Conservation (phyloP, 2,113 vertebrate genomes). For the Notarius lentiginosus region DNA sequence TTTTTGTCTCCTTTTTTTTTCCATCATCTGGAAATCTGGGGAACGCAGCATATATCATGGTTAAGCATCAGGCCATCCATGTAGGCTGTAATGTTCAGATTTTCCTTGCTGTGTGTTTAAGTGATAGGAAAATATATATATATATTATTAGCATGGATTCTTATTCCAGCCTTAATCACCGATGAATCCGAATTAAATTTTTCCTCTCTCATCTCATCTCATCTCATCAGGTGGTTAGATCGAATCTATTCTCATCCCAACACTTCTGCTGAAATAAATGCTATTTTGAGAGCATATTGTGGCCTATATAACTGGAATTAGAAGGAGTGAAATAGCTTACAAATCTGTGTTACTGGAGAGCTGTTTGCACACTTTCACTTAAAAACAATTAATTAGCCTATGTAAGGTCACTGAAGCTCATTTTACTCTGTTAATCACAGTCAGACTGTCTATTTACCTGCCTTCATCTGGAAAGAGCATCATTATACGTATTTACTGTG, state of each 20-base stretch:
- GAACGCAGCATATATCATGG: slow-evolving; percentile 12
- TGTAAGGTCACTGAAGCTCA: slow-evolving; percentile 34
- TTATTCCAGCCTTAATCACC: neutral
- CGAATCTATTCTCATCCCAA: slow-evolving; percentile 77
- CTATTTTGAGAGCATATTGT: slow-evolving; percentile 79
- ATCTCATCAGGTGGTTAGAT: slow-evolving; percentile 61
- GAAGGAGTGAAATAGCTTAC: neutral
- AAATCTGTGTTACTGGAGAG: neutral
- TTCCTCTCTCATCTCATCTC: neutral
- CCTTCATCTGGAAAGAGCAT: slow-evolving; percentile 34
- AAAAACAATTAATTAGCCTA: slow-evolving; percentile 33
- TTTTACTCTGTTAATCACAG: slow-evolving; percentile 32
- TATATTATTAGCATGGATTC: neutral
- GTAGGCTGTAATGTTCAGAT: neutral
- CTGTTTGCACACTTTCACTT: slow-evolving; percentile 15
- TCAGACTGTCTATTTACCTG: slow-evolving; percentile 32
- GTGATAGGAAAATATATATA: too few species aligned
- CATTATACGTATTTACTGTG: slow-evolving; percentile 20
- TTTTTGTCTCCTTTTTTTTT: neutral
- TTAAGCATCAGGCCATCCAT: neutral
- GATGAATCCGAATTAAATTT: neutral
- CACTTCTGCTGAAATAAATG: slow-evolving; percentile 84
- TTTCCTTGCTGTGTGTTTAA: neutral
- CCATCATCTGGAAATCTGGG: slow-evolving; percentile 32
- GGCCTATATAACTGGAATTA: slow-evolving; percentile 38